Evolutionary conservation across 2,113 vertebrate species (phyloP), one percentile per base, ranked within the genome.

Genomic region (Brachyhypopomus gauderio): DNA sequence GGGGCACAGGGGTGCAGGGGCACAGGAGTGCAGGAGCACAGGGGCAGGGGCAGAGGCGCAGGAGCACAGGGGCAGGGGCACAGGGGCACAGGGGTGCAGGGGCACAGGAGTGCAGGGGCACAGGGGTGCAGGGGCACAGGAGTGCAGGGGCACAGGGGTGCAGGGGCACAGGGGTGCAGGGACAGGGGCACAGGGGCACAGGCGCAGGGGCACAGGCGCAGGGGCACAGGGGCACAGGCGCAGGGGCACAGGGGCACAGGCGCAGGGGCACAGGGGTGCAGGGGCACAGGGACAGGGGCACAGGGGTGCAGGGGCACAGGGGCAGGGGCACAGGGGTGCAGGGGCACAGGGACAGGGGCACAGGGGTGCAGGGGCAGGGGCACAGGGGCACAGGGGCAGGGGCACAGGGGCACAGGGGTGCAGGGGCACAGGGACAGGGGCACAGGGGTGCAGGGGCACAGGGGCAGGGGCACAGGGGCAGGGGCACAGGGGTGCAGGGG

Each of bases 401-500:
- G 86, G 81, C 62, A 85, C 89, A 92, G 89, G 88, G 89, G 84
- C 81, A 72, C n/a, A n/a, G n/a, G n/a, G n/a, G n/a, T n/a, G n/a
- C n/a, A n/a, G 20, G 66, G 86, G 72, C 73, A n/a, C n/a, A 45
- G 60, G 60, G 63, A n/a, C n/a, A n/a, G n/a, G n/a, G n/a, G 41
- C 11, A 12, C 45, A 52, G 45, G 45, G 8, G 30, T 3, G 3
- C 63, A 16, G 19, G 41, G 80, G 79, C 30, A 85, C 5, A 45
- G 41, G 41, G 41, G 45, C 11, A 79, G 80, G 87, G 86, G 81
- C 62, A 85, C 89, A 92, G 89, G 88, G 89, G 84, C 81, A 72
- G 20, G 66, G 86, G 72, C 73, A n/a, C n/a, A 45, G 60, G 60
- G 63, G 41, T 1, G 2, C 45, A 52, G 45, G 45, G 8, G 30